Percentiles rank a stretch among this genome's conserved stretches.
Evolutionary conservation across 92 coral and sea anemone species (phyloP).

Genomic region (Parazoanthus swiftii): DNA sequence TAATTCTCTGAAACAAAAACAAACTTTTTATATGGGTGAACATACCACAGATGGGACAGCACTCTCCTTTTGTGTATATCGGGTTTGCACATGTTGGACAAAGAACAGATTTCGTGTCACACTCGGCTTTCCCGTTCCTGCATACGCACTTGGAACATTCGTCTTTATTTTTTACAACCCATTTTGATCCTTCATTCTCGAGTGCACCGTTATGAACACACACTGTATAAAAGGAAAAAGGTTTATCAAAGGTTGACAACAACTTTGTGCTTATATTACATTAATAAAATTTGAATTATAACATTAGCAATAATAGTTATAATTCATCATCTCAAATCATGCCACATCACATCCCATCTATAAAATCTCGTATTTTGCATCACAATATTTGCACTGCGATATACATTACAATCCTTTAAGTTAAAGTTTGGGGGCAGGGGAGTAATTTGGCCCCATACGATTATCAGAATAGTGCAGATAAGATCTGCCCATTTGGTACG

Average conservation of each 20-base stretch:
- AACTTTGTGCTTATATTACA: not conserved
- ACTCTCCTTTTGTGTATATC: slow-evolving; percentile 18
- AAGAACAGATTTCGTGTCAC: not conserved
- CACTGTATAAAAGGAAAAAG: not conserved
- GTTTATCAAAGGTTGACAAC: not conserved
- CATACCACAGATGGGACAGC: slow-evolving; percentile 40
- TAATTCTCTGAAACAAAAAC: not conserved
- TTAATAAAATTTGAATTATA: too few relatives aligned
- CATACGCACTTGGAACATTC: slow-evolving; percentile 28
- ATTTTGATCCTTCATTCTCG: slow-evolving; percentile 37
- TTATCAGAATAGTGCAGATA: too few relatives aligned
- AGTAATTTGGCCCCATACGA: too few relatives aligned
- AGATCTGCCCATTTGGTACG: too few relatives aligned
- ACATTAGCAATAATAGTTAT: not conserved
- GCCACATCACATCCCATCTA: not conserved
- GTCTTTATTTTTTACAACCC: not conserved
- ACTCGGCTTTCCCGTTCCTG: not conserved
- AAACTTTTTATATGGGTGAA: not conserved
- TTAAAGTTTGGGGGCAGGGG: too few relatives aligned
- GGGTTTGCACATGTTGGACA: slow-evolving; percentile 31
- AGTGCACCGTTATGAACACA: slow-evolving; percentile 35
- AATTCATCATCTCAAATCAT: not conserved
- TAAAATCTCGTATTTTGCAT: not conserved
- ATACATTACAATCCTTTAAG: too few relatives aligned
- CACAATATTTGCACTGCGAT: not conserved